These are phyloP conservation scores for Synanthedon tipuliformis DNA, from an alignment of 2,888 invertebrate species.

Conservation along the genomic window DNA sequence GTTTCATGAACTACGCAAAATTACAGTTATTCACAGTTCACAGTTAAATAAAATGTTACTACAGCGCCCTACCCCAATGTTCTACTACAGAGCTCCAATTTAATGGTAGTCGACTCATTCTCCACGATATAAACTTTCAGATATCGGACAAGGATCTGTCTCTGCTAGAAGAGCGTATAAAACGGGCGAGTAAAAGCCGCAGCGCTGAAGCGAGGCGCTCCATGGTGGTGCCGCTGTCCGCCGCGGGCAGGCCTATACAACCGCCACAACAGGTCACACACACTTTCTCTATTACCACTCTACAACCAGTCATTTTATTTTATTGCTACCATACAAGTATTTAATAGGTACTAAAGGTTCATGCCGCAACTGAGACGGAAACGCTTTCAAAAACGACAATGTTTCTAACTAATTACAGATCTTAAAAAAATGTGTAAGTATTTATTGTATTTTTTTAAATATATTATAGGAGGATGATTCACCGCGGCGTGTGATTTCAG, in stretches of 20 bases:
- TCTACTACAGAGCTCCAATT: no score
- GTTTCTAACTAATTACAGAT: no score
- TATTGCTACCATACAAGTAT: no score
- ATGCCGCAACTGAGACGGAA: no score
- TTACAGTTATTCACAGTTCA: no score
- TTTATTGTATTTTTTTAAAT: neutral
- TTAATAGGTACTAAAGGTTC: neutral
- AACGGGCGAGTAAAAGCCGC: conserved; percentile 81
- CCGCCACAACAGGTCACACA: conserved; percentile 22
- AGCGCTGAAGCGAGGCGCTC: conserved; percentile 62
- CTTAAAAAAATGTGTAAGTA: neutral
- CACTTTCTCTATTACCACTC: no score
- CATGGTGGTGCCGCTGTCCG: conserved; percentile 55
- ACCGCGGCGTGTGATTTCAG: conserved; percentile 31
- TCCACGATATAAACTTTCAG: conserved; percentile 40
- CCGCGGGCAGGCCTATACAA: conserved; percentile 45
- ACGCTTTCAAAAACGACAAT: no score
- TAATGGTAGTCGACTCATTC: neutral
- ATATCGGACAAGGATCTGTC: conserved; percentile 95
- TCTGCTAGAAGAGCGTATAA: conserved; percentile 94
- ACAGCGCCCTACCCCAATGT: no score
- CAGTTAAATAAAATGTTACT: no score
- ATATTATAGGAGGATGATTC: conserved; percentile 14
- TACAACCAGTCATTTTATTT: no score
- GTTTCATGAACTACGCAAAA: no score